Conservation (phyloP, 30 jellyfish, hydroid and myxozoan species). For the Turritopsis dohrnii region DNA sequence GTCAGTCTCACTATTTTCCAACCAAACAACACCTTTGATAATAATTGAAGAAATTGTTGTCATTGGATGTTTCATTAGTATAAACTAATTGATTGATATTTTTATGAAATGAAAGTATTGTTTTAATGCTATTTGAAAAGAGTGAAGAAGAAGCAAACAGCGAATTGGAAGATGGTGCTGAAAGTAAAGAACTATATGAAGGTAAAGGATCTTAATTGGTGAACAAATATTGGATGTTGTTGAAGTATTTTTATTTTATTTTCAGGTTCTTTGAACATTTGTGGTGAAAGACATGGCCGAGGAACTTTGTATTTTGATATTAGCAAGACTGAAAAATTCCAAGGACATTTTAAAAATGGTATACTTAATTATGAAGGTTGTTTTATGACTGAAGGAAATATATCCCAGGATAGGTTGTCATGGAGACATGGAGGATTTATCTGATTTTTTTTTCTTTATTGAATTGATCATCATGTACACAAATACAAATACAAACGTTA, state of each 20-base stretch:
- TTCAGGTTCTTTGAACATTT: slow-evolving; percentile 50
- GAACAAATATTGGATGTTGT: neutral
- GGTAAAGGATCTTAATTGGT: neutral
- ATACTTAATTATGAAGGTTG: too few relatives aligned
- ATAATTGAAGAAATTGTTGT: neutral
- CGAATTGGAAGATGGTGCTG: neutral
- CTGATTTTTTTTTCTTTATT: too few relatives aligned
- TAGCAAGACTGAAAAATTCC: slow-evolving; percentile 53
- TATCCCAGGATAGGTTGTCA: too few relatives aligned
- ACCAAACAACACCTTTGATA: too few relatives aligned
- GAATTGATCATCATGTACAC: too few relatives aligned
- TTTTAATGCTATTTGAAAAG: neutral
- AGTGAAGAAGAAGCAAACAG: neutral
- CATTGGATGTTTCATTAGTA: neutral
- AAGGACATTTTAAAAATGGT: slow-evolving; percentile 74
- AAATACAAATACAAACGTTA: too few relatives aligned
- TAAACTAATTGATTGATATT: too few relatives aligned
- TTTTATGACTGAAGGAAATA: too few relatives aligned
- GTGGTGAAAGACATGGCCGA: slow-evolving; percentile 76
- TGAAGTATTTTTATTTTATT: neutral
- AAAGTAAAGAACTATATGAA: neutral
- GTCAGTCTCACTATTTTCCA: too few relatives aligned
- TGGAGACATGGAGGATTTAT: too few relatives aligned
- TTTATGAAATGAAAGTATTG: neutral
- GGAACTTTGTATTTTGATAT: slow-evolving; percentile 56